These are phyloP conservation scores for Acronicta alni DNA, from an alignment of 2,888 invertebrate genomes.

Conservation along the genomic window DNA sequence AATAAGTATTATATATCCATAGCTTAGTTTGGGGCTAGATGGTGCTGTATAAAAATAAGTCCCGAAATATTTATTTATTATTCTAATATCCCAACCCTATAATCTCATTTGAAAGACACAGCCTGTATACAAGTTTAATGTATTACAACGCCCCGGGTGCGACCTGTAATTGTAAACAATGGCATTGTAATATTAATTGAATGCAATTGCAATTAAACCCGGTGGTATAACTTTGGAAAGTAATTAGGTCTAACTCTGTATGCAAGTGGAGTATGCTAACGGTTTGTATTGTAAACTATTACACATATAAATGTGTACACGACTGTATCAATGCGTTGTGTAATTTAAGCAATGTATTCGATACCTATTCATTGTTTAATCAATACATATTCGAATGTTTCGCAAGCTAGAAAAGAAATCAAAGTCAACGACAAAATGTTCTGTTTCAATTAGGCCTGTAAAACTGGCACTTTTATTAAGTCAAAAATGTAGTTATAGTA, in stretches of 20 bases:
- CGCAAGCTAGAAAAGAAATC: background rate
- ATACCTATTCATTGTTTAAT: background rate
- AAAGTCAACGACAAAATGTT: too few relatives aligned
- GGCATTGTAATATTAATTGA: constrained; percentile 76
- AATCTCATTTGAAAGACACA: background rate
- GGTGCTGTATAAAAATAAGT: too few relatives aligned
- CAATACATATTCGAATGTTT: background rate
- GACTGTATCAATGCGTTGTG: constrained; percentile 2
- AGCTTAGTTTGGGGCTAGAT: too few relatives aligned
- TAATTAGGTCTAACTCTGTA: constrained; percentile 55
- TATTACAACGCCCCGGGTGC: constrained; percentile 58
- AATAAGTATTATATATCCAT: too few relatives aligned
- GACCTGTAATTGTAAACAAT: constrained; percentile 75
- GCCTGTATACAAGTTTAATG: constrained; percentile 24
- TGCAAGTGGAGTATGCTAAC: constrained; percentile 51
- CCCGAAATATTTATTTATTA: too few relatives aligned
- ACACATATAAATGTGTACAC: constrained; percentile 7
- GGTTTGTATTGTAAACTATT: constrained; percentile 42
- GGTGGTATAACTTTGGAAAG: constrained; percentile 57
- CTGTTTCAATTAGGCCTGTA: too few relatives aligned
- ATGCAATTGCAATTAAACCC: constrained; percentile 75
- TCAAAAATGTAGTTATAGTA: too few relatives aligned
- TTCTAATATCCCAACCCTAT: background rate
- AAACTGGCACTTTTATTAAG: too few relatives aligned
- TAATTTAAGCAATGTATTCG: background rate